Conservation (phyloP, 2,113 vertebrate species). For the Melanerpes formicivorus region DNA sequence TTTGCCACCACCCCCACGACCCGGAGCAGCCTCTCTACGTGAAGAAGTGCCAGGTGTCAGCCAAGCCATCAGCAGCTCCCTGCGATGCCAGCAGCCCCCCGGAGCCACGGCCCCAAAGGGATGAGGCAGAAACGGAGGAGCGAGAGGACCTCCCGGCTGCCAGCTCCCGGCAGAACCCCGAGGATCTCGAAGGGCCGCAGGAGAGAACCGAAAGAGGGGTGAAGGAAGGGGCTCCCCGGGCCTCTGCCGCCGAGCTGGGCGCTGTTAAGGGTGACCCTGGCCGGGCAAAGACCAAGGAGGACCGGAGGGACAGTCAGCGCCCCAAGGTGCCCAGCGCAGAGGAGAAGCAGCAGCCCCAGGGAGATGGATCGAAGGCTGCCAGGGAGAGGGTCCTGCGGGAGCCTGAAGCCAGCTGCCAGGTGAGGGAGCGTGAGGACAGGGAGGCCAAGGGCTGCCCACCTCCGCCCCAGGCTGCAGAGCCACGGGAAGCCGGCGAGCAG, state of each 20-base stretch:
- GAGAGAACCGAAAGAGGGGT: not conserved
- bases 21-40: rapidly evolving
- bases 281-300: not conserved
- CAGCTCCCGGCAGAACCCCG: not conserved
- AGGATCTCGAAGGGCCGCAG: rapidly evolving
- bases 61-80: rapidly evolving
- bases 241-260: rapidly evolving
- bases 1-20: not conserved
- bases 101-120: not conserved
- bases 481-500: rapidly evolving
- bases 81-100: too few relatives aligned
- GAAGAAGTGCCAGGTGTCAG: not conserved
- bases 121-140: rapidly evolving
- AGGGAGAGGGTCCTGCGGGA: not conserved
- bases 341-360: not conserved
- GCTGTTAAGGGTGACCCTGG: not conserved
- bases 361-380: not conserved
- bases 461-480: not conserved
- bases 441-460: not conserved
- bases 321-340: rapidly evolving
- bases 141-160: too few relatives aligned
- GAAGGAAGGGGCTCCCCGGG: not conserved
- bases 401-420: not conserved
- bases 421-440: not conserved
- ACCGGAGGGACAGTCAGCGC: not conserved